phyloP scores from a whole-genome alignment of 2,797 vertebrate species.

The Epinephelus awoara region DNA sequence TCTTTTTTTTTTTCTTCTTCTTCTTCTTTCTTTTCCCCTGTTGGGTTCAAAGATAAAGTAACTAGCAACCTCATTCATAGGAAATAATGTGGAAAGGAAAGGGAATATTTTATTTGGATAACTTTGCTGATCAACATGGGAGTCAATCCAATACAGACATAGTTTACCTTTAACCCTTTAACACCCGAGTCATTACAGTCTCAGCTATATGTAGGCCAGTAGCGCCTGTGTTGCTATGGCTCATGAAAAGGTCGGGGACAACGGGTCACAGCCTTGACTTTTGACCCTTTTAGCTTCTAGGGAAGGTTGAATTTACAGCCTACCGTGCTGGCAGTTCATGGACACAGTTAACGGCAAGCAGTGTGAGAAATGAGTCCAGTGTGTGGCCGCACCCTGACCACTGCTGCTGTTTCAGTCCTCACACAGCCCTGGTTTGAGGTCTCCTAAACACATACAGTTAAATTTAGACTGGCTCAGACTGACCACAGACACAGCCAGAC shows the following conservation, averaged over 20 bases:
- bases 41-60: background rate
- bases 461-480: conserved; percentile 66
- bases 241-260: conserved; percentile 35
- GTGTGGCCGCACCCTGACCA: conserved; percentile 69
- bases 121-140: background rate
- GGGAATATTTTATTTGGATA: background rate
- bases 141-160: conserved; percentile 18
- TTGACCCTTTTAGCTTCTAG: conserved; percentile 43
- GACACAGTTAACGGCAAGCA: conserved; percentile 36
- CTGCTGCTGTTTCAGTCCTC: conserved; percentile 66
- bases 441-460: conserved; percentile 73
- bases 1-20: rapidly evolving
- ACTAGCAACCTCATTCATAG: background rate
- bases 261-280: conserved; percentile 35
- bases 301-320: conserved; percentile 49
- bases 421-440: conserved; percentile 57
- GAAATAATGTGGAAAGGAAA: background rate
- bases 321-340: conserved; percentile 20
- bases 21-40: no score
- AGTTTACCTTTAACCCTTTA: conserved; percentile 29
- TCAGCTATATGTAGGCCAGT: conserved; percentile 17
- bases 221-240: conserved; percentile 1
- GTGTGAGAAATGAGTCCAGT: conserved; percentile 59
- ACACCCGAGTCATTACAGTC: conserved; percentile 22
- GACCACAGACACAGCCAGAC: conserved; percentile 66